Conservation (phyloP, 1,140 invertebrate species). For the Drosophila burlai region DNA sequence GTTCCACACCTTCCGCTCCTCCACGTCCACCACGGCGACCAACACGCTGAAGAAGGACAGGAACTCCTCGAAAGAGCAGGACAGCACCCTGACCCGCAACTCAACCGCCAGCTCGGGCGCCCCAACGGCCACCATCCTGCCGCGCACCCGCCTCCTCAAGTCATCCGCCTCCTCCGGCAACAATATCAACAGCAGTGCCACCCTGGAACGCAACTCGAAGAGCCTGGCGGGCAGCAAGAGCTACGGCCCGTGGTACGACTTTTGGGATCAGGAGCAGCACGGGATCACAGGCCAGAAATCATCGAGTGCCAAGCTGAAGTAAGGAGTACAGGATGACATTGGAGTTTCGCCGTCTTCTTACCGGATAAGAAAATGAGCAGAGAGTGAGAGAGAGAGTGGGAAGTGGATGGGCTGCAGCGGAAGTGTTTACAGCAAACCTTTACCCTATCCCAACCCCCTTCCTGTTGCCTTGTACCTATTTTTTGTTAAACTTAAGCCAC, state of each 20-base stretch:
- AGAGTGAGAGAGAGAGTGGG: constrained; percentile 38
- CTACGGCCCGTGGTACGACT: constrained; percentile 94
- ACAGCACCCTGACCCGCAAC: constrained; percentile 73
- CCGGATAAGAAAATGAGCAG: constrained; percentile 71
- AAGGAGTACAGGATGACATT: constrained; percentile 65
- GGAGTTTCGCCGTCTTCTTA: constrained; percentile 84
- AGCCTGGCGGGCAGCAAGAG: constrained; percentile 86
- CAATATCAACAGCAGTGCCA: constrained; percentile 68
- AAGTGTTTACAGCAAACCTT: neutral
- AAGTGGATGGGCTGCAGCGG: constrained; percentile 1
- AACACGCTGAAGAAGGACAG: constrained; percentile 68
- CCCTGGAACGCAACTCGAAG: constrained; percentile 70
- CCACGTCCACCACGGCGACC: constrained; percentile 59
- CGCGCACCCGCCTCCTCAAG: constrained; percentile 88
- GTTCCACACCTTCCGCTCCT: constrained; percentile 85
- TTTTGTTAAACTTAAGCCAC: constrained; percentile 21
- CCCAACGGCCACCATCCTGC: constrained; percentile 87
- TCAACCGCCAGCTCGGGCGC: constrained; percentile 56
- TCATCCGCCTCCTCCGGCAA: constrained; percentile 55
- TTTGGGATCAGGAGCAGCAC: constrained; percentile 88
- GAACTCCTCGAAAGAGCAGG: constrained; percentile 63
- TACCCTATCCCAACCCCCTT: constrained; percentile 7
- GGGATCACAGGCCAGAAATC: constrained; percentile 64
- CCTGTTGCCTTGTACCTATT: constrained; percentile 19
- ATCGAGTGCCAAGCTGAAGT: constrained; percentile 78